Conservation (phyloP, 2,888 invertebrate species). For the Eupithecia dodoneata region DNA sequence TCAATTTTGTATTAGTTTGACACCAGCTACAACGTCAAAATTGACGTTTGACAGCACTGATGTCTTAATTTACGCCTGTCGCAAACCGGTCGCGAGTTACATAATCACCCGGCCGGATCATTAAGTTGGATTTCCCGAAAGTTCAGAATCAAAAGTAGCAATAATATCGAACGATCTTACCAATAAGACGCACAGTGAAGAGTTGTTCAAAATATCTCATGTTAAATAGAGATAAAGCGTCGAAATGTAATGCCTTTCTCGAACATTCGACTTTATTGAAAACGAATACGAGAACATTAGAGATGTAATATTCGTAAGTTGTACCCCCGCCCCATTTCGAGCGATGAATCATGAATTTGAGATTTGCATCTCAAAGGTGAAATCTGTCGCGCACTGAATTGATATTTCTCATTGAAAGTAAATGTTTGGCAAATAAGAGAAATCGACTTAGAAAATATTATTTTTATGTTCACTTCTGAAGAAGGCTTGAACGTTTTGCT, state of each 20-base stretch:
- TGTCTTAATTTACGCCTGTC: too few relatives aligned
- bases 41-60: too few relatives aligned
- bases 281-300: constrained; percentile 39
- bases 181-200: not conserved
- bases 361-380: constrained; percentile 47
- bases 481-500: constrained; percentile 16
- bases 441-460: constrained; percentile 36
- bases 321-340: constrained; percentile 42
- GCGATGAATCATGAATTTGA: constrained; percentile 44
- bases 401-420: constrained; percentile 43
- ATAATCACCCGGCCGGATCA: too few relatives aligned
- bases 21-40: too few relatives aligned
- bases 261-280: constrained; percentile 30
- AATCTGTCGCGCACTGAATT: constrained; percentile 46
- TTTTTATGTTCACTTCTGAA: constrained; percentile 14
- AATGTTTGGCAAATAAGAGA: constrained; percentile 42
- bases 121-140: too few relatives aligned
- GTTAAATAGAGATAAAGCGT: constrained; percentile 6
- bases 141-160: not conserved
- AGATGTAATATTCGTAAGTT: constrained; percentile 35
- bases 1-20: too few relatives aligned
- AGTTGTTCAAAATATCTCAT: constrained; percentile 2
- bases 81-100: too few relatives aligned
- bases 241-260: constrained; percentile 11
- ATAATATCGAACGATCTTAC: not conserved